Percentiles rank a stretch among this genome's conserved stretches.
phyloP scores from a whole-genome alignment of 2,113 vertebrate genomes.

The Myrmophylax atrothorax region DNA sequence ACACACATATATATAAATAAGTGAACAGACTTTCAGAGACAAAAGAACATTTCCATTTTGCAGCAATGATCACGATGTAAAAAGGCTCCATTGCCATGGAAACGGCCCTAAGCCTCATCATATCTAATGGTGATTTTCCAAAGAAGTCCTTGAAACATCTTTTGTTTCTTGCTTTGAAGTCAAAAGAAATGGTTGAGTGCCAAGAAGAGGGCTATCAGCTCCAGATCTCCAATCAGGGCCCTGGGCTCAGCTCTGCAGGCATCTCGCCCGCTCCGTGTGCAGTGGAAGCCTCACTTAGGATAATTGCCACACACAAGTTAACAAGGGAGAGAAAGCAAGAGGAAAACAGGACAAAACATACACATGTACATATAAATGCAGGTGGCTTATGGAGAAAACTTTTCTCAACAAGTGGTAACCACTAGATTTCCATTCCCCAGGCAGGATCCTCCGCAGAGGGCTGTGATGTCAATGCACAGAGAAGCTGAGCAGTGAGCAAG shows the following conservation, averaged over 20 bases:
- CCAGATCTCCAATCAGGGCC: slow-evolving; percentile 19
- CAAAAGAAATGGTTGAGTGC: slow-evolving; percentile 45
- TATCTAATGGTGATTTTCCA: slow-evolving; percentile 71
- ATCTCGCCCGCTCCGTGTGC: neutral
- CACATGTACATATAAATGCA: neutral
- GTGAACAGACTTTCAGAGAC: slow-evolving; percentile 58
- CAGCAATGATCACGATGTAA: slow-evolving; percentile 69
- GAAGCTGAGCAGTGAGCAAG: neutral
- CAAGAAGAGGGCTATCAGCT: slow-evolving; percentile 38
- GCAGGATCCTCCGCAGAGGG: neutral
- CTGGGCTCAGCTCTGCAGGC: neutral
- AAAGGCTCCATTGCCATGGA: slow-evolving; percentile 75
- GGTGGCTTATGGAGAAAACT: neutral
- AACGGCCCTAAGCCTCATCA: slow-evolving; percentile 69
- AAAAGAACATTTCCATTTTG: slow-evolving; percentile 76
- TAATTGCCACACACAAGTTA: slow-evolving; percentile 1
- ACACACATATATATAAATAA: slow-evolving; percentile 45
- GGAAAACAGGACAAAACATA: neutral
- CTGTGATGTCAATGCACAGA: neutral
- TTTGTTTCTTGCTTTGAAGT: slow-evolving; percentile 75
- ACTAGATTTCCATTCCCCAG: neutral
- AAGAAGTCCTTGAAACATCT: slow-evolving; percentile 74
- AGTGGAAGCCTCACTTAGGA: neutral
- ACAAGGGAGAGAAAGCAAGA: neutral
- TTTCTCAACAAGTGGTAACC: neutral